Percentiles rank a stretch among this genome's conserved stretches.
Conservation (phyloP, 2,113 vertebrate genomes). For the Salminus brasiliensis region DNA sequence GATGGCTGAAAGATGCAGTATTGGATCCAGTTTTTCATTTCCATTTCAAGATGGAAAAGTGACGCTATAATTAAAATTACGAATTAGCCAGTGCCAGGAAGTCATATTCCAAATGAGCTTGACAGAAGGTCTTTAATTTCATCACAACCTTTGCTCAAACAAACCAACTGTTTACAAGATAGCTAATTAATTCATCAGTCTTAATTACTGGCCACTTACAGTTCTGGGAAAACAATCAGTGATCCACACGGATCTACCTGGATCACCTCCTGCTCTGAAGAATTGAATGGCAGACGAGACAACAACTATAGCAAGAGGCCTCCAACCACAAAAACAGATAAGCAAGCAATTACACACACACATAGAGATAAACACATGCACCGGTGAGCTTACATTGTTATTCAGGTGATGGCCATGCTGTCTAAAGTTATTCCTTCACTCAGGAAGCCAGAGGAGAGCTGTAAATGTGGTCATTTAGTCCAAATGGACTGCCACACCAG, state of each 20-base stretch:
- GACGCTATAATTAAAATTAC: constrained; percentile 58
- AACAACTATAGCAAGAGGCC: not conserved
- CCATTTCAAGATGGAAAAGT: not conserved
- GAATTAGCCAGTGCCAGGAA: constrained; percentile 72
- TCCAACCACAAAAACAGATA: not conserved
- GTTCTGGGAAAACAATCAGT: constrained; percentile 55
- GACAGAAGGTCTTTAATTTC: constrained; percentile 82
- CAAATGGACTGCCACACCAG: constrained; percentile 59
- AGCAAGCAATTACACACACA: constrained; percentile 6
- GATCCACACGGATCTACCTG: constrained; percentile 43
- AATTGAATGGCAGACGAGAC: constrained; percentile 25
- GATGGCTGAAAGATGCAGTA: not conserved
- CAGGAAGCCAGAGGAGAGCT: constrained; percentile 51
- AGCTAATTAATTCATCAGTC: constrained; percentile 82
- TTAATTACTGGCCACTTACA: constrained; percentile 75
- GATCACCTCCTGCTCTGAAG: constrained; percentile 26
- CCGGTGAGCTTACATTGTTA: constrained; percentile 59
- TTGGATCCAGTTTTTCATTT: constrained; percentile 1
- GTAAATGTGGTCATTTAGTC: constrained; percentile 56
- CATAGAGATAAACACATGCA: no score
- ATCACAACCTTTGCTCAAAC: constrained; percentile 76
- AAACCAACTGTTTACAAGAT: constrained; percentile 79
- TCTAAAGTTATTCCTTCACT: constrained; percentile 62
- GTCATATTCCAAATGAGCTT: constrained; percentile 77
- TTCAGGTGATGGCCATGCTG: constrained; percentile 54